Conservation (phyloP, 2,113 vertebrate genomes). For the Hippocampus zosterae region DNA sequence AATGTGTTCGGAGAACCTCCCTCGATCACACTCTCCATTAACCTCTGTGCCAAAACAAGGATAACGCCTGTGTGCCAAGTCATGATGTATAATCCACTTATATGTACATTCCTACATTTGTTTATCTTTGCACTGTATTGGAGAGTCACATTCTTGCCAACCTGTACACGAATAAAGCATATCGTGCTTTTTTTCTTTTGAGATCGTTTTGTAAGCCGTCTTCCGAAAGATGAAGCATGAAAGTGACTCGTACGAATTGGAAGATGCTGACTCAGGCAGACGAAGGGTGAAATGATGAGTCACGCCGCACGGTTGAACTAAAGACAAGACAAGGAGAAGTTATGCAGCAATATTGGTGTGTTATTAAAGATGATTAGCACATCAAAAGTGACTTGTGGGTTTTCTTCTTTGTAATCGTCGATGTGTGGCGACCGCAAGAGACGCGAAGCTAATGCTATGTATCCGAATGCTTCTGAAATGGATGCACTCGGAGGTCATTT, state of each 20-base stretch:
- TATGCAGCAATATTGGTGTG: constrained; percentile 10
- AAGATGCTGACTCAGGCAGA: constrained; percentile 10
- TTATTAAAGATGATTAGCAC: constrained; percentile 41
- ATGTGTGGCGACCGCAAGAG: constrained; percentile 11
- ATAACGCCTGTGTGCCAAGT: constrained; percentile 5
- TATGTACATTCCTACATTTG: constrained; percentile 27
- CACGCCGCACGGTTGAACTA: constrained; percentile 49
- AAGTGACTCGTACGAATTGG: constrained; percentile 11
- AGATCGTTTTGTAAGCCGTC: constrained; percentile 30
- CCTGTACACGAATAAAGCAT: constrained; percentile 15
- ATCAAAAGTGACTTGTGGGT: constrained; percentile 28
- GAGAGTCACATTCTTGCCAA: background rate
- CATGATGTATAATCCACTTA: constrained; percentile 25
- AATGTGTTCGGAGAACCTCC: constrained; percentile 4
- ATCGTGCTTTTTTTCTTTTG: constrained; percentile 12
- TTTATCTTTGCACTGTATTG: constrained; percentile 44
- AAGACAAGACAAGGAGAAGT: constrained; percentile 15
- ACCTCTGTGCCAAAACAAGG: constrained; percentile 16
- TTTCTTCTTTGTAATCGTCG: constrained; percentile 7
- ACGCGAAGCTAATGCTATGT: constrained; percentile 11
- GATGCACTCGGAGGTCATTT: constrained; percentile 5
- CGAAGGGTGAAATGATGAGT: constrained; percentile 32
- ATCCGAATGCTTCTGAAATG: background rate
- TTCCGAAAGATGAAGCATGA: constrained; percentile 29
- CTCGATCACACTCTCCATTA: constrained; percentile 14